These are phyloP conservation scores for Andrena bucephala DNA, from an alignment of 2,888 invertebrate species.

Conservation along the genomic window DNA sequence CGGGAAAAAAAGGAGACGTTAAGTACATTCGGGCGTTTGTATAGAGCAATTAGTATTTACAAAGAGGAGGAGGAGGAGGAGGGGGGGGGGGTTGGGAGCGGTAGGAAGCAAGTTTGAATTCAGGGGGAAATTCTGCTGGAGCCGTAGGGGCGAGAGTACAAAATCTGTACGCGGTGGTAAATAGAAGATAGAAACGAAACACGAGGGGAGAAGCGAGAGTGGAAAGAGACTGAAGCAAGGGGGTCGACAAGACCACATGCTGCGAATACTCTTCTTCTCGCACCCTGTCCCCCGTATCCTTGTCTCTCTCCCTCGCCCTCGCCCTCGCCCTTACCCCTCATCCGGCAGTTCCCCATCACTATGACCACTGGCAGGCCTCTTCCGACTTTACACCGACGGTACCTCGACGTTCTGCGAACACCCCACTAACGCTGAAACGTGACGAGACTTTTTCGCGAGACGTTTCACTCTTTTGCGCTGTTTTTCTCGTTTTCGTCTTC, in stretches of 20 bases:
- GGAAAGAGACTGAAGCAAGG: slow-evolving; percentile 62
- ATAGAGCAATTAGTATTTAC: slow-evolving; percentile 83
- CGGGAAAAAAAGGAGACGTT: slow-evolving; percentile 75
- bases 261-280: slow-evolving; percentile 73
- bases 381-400: slow-evolving; percentile 11
- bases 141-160: slow-evolving; percentile 53
- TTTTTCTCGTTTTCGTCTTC: slow-evolving; percentile 5
- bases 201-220: slow-evolving; percentile 38
- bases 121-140: slow-evolving; percentile 49
- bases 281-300: slow-evolving; percentile 18
- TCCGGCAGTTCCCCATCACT: neutral
- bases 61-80: no score
- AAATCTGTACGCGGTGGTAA: slow-evolving; percentile 48
- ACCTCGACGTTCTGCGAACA: neutral
- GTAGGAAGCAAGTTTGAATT: slow-evolving; percentile 61
- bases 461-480: neutral
- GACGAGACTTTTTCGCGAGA: slow-evolving; percentile 74
- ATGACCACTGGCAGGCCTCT: slow-evolving; percentile 2
- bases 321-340: neutral
- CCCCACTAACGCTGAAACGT: slow-evolving; percentile 75
- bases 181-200: slow-evolving; percentile 42
- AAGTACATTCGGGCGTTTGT: slow-evolving; percentile 80
- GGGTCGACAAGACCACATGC: slow-evolving; percentile 80
- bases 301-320: slow-evolving; percentile 9
- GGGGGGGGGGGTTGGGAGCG: slow-evolving; percentile 70